Conservation (phyloP, 2,113 vertebrate genomes). For the Taxidea taxus region DNA sequence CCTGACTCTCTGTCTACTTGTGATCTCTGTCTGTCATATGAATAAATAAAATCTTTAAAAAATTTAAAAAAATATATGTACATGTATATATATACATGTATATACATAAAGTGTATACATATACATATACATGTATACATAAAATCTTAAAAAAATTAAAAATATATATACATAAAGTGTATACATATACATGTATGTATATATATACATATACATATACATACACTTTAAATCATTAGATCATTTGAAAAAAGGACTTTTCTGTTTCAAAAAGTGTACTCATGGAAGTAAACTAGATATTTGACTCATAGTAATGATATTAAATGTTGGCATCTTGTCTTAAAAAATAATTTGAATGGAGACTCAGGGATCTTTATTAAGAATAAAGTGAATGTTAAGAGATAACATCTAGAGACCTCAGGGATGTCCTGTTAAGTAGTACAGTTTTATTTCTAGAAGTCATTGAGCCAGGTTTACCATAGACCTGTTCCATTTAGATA, state of each 20-base stretch:
- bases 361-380: neutral
- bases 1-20: no score
- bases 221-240: neutral
- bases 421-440: neutral
- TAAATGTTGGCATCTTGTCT: neutral
- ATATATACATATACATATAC: no score
- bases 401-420: neutral
- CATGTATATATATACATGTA: no score
- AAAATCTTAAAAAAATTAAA: no score
- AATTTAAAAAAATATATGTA: no score
- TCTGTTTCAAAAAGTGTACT: neutral
- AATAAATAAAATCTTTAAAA: no score
- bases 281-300: neutral
- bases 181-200: no score
- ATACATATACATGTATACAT: no score
- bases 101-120: no score
- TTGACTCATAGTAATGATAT: neutral
- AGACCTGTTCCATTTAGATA: neutral
- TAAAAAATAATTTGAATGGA: constrained; percentile 1
- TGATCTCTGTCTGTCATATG: no score
- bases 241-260: constrained; percentile 1
- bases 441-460: neutral
- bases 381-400: neutral
- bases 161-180: no score
- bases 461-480: neutral